Base-by-base conservation (phyloP, 2,888 invertebrate species). In the Euproctis similis region DNA sequence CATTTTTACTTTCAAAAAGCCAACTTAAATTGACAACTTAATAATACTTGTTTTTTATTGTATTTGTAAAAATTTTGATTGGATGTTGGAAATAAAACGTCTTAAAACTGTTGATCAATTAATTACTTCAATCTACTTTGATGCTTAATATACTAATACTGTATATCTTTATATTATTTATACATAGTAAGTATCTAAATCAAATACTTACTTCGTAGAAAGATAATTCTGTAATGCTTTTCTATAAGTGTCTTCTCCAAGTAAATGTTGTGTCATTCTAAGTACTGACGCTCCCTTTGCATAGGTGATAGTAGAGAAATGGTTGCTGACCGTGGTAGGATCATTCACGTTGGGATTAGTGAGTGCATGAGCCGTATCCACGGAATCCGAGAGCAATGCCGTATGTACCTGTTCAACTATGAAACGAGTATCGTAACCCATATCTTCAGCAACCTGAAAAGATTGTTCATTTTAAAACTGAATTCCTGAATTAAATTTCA, bases 241-340 rank as follows among this genome's bases (percentile, higher is more conserved):
- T 19, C 74, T 57, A 52, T 87, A 92, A 0, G 85, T 75, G 0
- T 53, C 50, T 0, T 66, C 50, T 8, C 89, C 88, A 13, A 91
- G 71, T n/a, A 87, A 67, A 46, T 89, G 85, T 37, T 87, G 86
- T 3, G 91, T 76, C 92, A 92, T 92, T 42, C 91, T 87, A 10
- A 92, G 72, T 2, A 91, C 66, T 0, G 82, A 40, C 1, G 81
- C 87, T 1, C 89, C 91, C 66, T 91, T 92, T 12, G 87, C 87
- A 40, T 92, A 93, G 0, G 90, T 88, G 36, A 92, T 90, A 8
- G 74, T 74, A 24, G 89, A 89, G 53, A 93, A 93, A 59, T 89
- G 88, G 0, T 64, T 74, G 8, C 72, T 68, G 4, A 92, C 87
- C 39, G 89, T 84, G 0, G 60, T 37, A 0, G 90, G 89, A 4